Base-by-base conservation (phyloP, 2,888 invertebrate genomes). In the Pammene fasciana region DNA sequence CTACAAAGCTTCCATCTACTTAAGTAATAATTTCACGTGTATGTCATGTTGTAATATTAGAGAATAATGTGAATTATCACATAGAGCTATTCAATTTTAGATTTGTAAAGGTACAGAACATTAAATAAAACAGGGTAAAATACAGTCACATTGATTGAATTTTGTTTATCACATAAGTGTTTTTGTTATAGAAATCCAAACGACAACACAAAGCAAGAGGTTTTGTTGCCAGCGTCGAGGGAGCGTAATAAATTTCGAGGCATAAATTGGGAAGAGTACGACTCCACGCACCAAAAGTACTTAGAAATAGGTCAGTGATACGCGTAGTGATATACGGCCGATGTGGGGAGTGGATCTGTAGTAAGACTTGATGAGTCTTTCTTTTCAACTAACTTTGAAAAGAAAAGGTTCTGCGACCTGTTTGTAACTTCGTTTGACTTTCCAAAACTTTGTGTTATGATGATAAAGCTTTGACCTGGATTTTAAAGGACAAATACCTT, bases 221-320 rank as follows among this genome's bases (percentile, higher is more conserved):
- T 95, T 0, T 93, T 95, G 61, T 91, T 97, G 73, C 96, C 96
- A 5, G 96, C 96, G 57, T 97, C 97, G 65, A 95, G 96, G 81
- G 97, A 97, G 83, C 94, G 96, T 75, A 97, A 96, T 93, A 95
- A 97, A 79, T 97, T 97, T 88, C 94, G 97, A 64, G 96, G 95
- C 75, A 94, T 97, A 77, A 94, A 94, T 64, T 99, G 99, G 99
- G 98, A 98, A 77, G 96, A 97, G 82, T 98, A 98, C 90, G 97
- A 98, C 86, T 96, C 97, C 0, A 95, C 97, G 72, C 97, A 97
- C 92, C 98, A 98, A 84, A 97, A 98, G 86, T 98, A 98, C 90
- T 93, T 98, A 81, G 97, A 97, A 94, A 97, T 98, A 84, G 96
- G 98, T 98, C 89, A 95, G 95, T 81, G 66, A 73, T 73, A 68